Evolutionary conservation across 2,113 vertebrate genomes (phyloP), one percentile per base, ranked within the genome.

Genomic region (Coreoperca whiteheadi): DNA sequence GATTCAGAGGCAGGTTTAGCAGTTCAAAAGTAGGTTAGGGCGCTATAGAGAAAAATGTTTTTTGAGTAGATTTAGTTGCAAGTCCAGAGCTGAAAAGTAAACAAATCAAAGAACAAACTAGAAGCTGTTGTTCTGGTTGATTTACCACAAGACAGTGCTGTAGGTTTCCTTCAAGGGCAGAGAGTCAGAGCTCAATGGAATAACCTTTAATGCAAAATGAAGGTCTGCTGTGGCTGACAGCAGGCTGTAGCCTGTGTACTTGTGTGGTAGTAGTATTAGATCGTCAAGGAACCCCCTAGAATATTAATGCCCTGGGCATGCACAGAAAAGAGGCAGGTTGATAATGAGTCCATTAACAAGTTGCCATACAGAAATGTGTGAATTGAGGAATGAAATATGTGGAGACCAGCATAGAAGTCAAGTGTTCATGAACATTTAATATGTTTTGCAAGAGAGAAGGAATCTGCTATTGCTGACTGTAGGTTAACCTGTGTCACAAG

Each of bases 321-420:
- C 25, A 61, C 32, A 66, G 20, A 67, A 30, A 71, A 61, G 11
- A 67, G 78, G 15, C 53, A 60, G 53, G 60, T 25, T 48, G 43
- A 54, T 67, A 85, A 73, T 30, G 46, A 77, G 25, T 39, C 67
- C 14, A 60, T 73, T 80, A 65, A 75, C 28, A 56, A 18, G 48
- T 53, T 77, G 41, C 39, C n/a, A 41, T 18, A 59, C 59, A 66
- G 41, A 79, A 46, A 70, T 50, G 25, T 50, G 65, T 67, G 51
- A 77, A 59, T 5, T 64, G 32, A 56, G 50, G 59, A 65, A 39
- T 65, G 65, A 65, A 76, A 66, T 57, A 51, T 16, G n/a, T 50
- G 21, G 18, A 71, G 15, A 25, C 23, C 53, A 64, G 39, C 39
- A 41, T 1, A 41, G 39, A 41, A 41, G 59, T 72, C 60, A 72